phyloP scores from a whole-genome alignment of 2,888 invertebrate species.

The Eremobia ochroleuca region DNA sequence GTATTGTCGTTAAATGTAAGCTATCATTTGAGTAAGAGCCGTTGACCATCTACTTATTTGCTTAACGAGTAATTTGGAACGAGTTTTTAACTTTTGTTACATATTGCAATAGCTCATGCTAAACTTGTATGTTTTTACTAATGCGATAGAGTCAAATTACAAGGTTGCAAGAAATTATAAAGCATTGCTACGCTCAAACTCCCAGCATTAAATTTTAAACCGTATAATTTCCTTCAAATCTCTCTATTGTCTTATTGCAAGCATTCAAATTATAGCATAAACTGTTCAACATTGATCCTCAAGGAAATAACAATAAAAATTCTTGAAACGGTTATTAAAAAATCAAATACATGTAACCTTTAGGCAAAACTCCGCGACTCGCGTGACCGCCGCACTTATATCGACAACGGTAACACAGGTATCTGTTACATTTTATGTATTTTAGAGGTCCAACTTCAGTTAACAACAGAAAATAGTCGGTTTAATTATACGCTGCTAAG shows the following conservation, averaged over 20 bases:
- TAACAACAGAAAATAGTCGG: constrained; percentile 32
- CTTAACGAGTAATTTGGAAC: background rate
- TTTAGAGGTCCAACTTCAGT: constrained; percentile 36
- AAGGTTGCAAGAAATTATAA: constrained; percentile 24
- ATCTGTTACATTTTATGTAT: constrained; percentile 28
- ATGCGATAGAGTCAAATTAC: background rate
- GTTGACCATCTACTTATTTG: no score
- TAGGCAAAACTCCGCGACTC: constrained; percentile 47
- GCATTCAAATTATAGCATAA: constrained; percentile 28
- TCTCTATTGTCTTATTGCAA: constrained; percentile 40
- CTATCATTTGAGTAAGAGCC: background rate
- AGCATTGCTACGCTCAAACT: background rate
- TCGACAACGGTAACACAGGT: constrained; percentile 32
- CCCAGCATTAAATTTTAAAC: constrained; percentile 24
- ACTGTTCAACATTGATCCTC: constrained; percentile 58
- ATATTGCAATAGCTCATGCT: background rate
- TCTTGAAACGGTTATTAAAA: constrained; percentile 63
- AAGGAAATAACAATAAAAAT: constrained; percentile 52
- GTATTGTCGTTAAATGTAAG: background rate
- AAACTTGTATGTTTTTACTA: background rate
- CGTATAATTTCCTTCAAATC: constrained; percentile 37
- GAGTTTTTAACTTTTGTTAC: background rate
- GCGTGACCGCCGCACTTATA: constrained; percentile 65
- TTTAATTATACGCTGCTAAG: constrained; percentile 51
- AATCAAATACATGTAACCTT: constrained; percentile 66